Base-by-base conservation (phyloP, 2,888 invertebrate species). In the Xestia xanthographa region DNA sequence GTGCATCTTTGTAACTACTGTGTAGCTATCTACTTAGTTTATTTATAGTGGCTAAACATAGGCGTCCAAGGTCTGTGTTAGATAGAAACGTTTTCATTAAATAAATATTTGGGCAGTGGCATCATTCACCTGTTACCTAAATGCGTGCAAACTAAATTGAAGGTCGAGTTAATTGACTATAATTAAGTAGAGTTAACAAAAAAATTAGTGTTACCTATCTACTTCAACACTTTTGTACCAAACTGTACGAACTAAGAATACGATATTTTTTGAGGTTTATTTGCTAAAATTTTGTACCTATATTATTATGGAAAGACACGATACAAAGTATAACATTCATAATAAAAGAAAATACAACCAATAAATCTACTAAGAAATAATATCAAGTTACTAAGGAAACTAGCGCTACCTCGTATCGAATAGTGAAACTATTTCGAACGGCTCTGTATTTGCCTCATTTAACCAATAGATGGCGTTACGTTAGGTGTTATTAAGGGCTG, bases 351-450 rank as follows among this genome's bases (percentile, higher is more conserved):
- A n/a, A 62, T 11, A 20, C 29, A 41, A 66, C 17, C 2, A 29
- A 0, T 26, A 26, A 11, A 29, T 12, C 12, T 14, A n/a, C 9
- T 20, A 5, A 45, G 1, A n/a, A 48, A 67, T 20, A 12, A 43
- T n/a, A 38, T 12, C 20, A 0, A 45, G 17, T 5, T 17, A 26
- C 11, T 22, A 22, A 6, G 22, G 12, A 41, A 50, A n/a, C 38
- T 48, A 56, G 38, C n/a, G 83, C 83, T 84, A 86, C 79, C 83
- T 83, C 6, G 53, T 79, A 58, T 70, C 65, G 48, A 75, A 72
- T 79, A 72, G 80, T 2, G 22, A 62, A 79, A 84, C 80, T 75
- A 75, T 56, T 83, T 83, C 84, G 86, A 84, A 60, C 83, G 43
- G 26, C 14, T 50, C 43, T 8, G 1, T 56, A 72, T 66, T 70